Evolutionary conservation across 2,797 vertebrate genomes (phyloP), one percentile per base, ranked within the genome.

Genomic region (Monodelphis domestica): DNA sequence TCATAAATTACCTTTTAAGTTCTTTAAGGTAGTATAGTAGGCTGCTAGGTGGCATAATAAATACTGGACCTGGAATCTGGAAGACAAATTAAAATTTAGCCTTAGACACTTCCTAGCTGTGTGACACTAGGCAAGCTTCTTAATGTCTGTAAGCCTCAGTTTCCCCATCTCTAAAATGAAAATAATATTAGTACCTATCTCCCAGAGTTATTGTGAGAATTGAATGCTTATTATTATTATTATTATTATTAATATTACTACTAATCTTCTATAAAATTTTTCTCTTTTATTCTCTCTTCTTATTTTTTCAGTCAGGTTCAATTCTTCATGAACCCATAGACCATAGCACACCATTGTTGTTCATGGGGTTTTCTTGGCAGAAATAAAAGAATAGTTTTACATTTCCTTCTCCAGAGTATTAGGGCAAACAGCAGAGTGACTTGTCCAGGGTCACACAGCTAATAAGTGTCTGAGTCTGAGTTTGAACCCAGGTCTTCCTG

Each of bases 241-340:
- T n/a, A 63, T n/a, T 63, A 59, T n/a, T n/a, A n/a, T n/a, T n/a
- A 3, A n/a, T n/a, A n/a, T 53, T 59, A 59, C 10, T 33, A 91
- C 56, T 91, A 63, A 26, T 29, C 88, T 50, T 88, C 51, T 55
- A n/a, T 52, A 63, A 55, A 56, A 63, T 91, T 51, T 95, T 94
- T 7, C 50, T 88, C 93, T 90, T 92, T 93, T 78, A 53, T 54
- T 87, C 15, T 88, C 33, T 92, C 6, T 63, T 88, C 52, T n/a
- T 92, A n/a, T 88, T 93, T 52, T 70, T 89, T 78, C 7, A 24
- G 38, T 38, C 21, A 78, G 24, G 38, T 78, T 21, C 26, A 4
- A 45, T 9, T 45, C 57, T 33, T 3, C n/a, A 33, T 63, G 38
- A 45, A 21, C 21, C 70, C 1, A 5, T 24, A 17, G 17, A 78